These are phyloP conservation scores for Poeciliopsis retropinna DNA, from an alignment of 2,113 vertebrate species.

Conservation along the genomic window DNA sequence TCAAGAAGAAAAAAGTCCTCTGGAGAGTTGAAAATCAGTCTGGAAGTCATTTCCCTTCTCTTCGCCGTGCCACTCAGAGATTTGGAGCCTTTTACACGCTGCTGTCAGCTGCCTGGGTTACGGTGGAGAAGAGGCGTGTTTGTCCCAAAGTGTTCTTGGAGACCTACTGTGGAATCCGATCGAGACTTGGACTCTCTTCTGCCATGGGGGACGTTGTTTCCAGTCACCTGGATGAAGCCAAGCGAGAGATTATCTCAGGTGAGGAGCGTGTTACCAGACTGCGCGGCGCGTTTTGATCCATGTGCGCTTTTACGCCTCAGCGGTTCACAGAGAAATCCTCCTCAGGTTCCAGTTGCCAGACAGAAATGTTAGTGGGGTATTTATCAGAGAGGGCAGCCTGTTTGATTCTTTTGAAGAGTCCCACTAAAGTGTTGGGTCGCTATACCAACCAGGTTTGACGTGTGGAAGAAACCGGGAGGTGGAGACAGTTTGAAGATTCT, in stretches of 20 bases:
- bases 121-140: neutral
- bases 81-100: too few species aligned
- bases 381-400: neutral
- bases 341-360: too few species aligned
- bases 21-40: neutral
- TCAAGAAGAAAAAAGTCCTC: neutral
- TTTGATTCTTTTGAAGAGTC: neutral
- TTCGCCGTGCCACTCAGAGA: neutral
- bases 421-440: neutral
- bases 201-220: slow-evolving; percentile 91
- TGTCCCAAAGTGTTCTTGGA: neutral
- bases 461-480: neutral
- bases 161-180: slow-evolving; percentile 6
- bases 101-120: neutral
- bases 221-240: slow-evolving; percentile 91
- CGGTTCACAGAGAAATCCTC: too few species aligned
- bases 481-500: neutral
- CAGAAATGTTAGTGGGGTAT: neutral
- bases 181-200: slow-evolving; percentile 19
- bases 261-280: slow-evolving; percentile 38
- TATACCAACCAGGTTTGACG: too few species aligned
- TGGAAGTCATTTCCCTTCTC: neutral
- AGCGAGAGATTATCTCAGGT: slow-evolving; percentile 90
- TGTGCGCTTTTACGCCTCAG: slow-evolving; percentile 11
- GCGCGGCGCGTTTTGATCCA: neutral